These are phyloP conservation scores for Hycleus phaleratus DNA, from an alignment of 1,140 invertebrate species.

Conservation along the genomic window DNA sequence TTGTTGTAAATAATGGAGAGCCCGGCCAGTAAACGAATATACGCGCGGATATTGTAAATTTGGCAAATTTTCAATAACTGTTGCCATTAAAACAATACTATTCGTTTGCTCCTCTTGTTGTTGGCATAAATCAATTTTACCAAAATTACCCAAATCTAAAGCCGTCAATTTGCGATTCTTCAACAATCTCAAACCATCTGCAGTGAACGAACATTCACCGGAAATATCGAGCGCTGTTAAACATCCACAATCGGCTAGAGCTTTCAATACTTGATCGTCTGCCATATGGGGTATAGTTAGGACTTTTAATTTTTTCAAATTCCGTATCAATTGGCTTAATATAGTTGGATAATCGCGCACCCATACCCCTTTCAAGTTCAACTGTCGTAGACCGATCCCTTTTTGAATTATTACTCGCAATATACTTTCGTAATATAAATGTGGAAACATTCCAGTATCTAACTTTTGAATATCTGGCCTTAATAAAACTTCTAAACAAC, in stretches of 20 bases:
- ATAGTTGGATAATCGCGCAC: conserved; percentile 54
- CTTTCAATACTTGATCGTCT: conserved; percentile 56
- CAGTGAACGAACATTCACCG: conserved; percentile 43
- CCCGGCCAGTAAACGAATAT: conserved; percentile 55
- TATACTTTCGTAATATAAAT: conserved; percentile 56
- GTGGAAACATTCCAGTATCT: conserved; percentile 56
- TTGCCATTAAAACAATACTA: conserved; percentile 40
- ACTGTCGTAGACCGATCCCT: conserved; percentile 49
- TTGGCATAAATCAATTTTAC: conserved; percentile 56
- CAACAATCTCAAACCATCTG: conserved; percentile 19
- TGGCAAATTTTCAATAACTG: conserved; percentile 51
- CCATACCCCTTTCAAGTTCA: conserved; percentile 62
- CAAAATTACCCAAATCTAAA: conserved; percentile 56
- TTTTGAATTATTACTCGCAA: conserved; percentile 52
- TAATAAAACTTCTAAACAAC: conserved; percentile 51
- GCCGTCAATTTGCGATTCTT: conserved; percentile 48
- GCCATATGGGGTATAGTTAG: conserved; percentile 59
- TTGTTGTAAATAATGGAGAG: conserved; percentile 47
- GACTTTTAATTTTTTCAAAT: conserved; percentile 47
- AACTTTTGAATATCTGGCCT: conserved; percentile 54
- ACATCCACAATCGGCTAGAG: conserved; percentile 47
- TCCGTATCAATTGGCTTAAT: conserved; percentile 51
- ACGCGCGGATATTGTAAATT: conserved; percentile 53
- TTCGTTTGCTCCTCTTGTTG: conserved; percentile 26
- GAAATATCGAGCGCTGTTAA: conserved; percentile 55